Evolutionary conservation across 2,113 vertebrate species (phyloP), one percentile per base, ranked within the genome.

Genomic region (Myotis davidii): DNA sequence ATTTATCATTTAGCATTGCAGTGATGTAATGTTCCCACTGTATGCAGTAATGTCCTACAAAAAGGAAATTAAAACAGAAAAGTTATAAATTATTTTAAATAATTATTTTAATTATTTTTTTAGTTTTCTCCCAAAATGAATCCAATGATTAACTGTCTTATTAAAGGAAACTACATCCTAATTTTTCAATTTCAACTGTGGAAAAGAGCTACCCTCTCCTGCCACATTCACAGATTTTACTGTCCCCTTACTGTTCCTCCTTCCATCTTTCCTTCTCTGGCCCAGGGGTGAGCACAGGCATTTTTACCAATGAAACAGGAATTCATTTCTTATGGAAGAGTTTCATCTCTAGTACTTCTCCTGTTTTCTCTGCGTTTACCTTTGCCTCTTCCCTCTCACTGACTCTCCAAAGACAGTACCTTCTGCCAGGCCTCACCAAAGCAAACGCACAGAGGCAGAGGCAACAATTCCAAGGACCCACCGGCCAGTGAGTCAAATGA

Each of bases 1-100:
- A 94, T 69, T 89, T 82, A 87, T 90, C 52, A 88, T 76, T 96
- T 32, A 79, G 42, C 56, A 70, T 88, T 85, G 87, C 61, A 94
- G 54, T 88, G 39, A 18, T 34, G 45, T n/a, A 85, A n/a, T 88
- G 11, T 45, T 77, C 61, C 13, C 11, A 65, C 37, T 77, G 65
- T 39, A 72, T 45, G 12, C 16, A 96, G 59, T 78, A 93, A 94
- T 72, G 12, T 54, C 27, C 37, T 83, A 69, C 65, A 77, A 50
- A 88, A 89, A 89, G 9, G 9, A 69, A 90, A 87, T 79, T 93
- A 85, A 95, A 73, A 37, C 18, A 74, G 81, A 92, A 88, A 87
- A 72, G 2, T 69, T 85, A 94, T 77, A 16, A 91, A 94, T 94
- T 87, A 69, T 92, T 92, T 59, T 67, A 72, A 88, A 64, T 39